A percentile compares a stretch with the other conserved stretches of the same genome.
These are phyloP conservation scores for Leuciscus waleckii DNA, from an alignment of 2,797 vertebrate genomes.

Conservation along the genomic window DNA sequence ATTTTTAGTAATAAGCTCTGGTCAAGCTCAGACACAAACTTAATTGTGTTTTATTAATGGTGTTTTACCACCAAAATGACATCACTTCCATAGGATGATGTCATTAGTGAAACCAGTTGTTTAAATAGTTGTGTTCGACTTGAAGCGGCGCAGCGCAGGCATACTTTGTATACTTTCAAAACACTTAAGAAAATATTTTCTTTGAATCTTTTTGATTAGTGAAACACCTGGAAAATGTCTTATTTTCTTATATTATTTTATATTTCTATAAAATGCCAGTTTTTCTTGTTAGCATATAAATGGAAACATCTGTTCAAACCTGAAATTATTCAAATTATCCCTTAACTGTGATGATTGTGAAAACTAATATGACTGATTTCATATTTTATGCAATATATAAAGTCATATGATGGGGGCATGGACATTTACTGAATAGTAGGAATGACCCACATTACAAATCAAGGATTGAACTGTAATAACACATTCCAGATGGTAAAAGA, in stretches of 20 bases:
- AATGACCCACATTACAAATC: constrained; percentile 2
- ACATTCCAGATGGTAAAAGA: constrained; percentile 14
- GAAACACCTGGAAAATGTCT: neutral
- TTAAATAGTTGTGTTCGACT: no score
- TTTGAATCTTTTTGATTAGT: neutral
- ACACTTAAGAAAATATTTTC: no score
- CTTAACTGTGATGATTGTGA: neutral
- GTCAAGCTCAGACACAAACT: neutral
- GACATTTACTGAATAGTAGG: neutral
- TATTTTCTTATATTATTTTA: no score
- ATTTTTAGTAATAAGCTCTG: no score
- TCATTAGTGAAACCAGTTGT: neutral
- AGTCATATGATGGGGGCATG: neutral
- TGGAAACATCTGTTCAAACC: neutral
- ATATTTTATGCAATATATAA: constrained; percentile 5
- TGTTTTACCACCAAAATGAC: neutral
- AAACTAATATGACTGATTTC: neutral
- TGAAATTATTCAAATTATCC: neutral
- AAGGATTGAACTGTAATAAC: neutral
- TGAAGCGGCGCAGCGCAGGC: no score
- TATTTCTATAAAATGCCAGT: neutral
- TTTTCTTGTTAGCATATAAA: neutral
- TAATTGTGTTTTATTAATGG: neutral
- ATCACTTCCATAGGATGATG: neutral
- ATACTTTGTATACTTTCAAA: neutral